Base-by-base conservation (phyloP, 2,888 invertebrate genomes). In the Conus canariensis region DNA sequence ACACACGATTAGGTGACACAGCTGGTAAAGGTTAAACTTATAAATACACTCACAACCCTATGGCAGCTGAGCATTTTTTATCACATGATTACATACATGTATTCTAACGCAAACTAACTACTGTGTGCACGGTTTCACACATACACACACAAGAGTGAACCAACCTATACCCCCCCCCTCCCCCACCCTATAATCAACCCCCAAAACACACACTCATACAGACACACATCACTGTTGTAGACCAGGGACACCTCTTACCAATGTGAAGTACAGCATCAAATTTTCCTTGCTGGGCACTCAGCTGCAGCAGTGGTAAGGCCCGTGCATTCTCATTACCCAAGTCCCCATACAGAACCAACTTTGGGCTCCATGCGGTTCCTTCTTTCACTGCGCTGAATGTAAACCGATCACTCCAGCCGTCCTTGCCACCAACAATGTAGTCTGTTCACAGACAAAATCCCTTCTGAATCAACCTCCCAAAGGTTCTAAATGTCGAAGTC, bases 241-340 rank as follows among this genome's bases (percentile, higher is more conserved):
- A 85, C 1, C 82, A 30, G 30, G 14, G 14, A 83, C 56, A 83
- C 56, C 19, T 10, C 93, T 88, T 77, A 93, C 93, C 93, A 80
- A 98, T 98, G 96, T 99, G 99, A 88, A 99, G 97, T 90, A 98
- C 97, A 90, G 98, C 97, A 97, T 99, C 98, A 96, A 98, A 98
- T 95, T 82, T 90, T 12, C 97, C 98, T 80, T 97, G 97, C 95
- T 98, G 98, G 0, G 98, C 97, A 95, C 99, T 98, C 94, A 98
- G 97, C 96, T 99, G 98, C 25, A 99, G 96, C 92, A 98, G 97
- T 0, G 98, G 97, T 90, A 99, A 97, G 0, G 98, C 98, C 92
- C 98, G 97, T 4, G 99, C 98, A 96, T 99, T 99, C 94, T 97
- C 98, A 95, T 98, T 98, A 16, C 94, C 94, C 92, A 94, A 90